Percentiles rank a stretch among this genome's conserved stretches.
Evolutionary conservation across 2,113 vertebrate species (phyloP).

Genomic region (Sander lucioperca): DNA sequence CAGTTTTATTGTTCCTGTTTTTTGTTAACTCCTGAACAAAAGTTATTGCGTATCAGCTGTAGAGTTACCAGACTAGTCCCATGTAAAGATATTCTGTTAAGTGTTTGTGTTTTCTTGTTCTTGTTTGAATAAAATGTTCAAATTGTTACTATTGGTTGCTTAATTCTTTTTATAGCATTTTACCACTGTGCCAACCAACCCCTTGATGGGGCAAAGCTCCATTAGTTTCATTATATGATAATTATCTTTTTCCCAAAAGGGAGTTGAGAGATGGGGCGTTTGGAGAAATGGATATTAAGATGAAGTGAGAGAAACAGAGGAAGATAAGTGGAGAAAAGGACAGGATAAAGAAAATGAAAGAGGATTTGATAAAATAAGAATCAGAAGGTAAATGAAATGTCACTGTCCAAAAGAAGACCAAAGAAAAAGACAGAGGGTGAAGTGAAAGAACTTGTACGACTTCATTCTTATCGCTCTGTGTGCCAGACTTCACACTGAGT

Average conservation of each 20-base stretch:
- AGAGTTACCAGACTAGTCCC: not conserved
- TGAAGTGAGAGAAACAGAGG: not conserved
- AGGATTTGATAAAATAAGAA: not conserved
- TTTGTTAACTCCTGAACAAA: not conserved
- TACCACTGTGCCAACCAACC: too few relatives aligned
- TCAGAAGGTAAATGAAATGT: not conserved
- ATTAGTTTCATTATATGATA: too few relatives aligned
- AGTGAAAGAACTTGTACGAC: not conserved
- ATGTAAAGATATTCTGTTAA: not conserved
- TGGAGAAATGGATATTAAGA: not conserved
- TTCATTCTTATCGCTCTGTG: too few relatives aligned
- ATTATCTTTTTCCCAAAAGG: too few relatives aligned
- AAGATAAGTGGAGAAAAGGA: not conserved
- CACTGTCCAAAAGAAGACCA: not conserved
- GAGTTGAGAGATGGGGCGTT: too few relatives aligned
- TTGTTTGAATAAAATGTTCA: too few relatives aligned
- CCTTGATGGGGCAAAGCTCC: too few relatives aligned
- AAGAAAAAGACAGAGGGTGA: not conserved
- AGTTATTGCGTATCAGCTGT: not conserved
- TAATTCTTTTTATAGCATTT: too few relatives aligned
- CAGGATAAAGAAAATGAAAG: slow-evolving; percentile 15
- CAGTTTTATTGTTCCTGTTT: not conserved
- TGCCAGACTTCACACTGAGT: too few relatives aligned
- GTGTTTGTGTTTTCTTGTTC: too few relatives aligned
- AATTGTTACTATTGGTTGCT: too few relatives aligned